These are phyloP conservation scores for Drosophila prostipennis DNA, from an alignment of 2,888 invertebrate genomes.

Conservation along the genomic window DNA sequence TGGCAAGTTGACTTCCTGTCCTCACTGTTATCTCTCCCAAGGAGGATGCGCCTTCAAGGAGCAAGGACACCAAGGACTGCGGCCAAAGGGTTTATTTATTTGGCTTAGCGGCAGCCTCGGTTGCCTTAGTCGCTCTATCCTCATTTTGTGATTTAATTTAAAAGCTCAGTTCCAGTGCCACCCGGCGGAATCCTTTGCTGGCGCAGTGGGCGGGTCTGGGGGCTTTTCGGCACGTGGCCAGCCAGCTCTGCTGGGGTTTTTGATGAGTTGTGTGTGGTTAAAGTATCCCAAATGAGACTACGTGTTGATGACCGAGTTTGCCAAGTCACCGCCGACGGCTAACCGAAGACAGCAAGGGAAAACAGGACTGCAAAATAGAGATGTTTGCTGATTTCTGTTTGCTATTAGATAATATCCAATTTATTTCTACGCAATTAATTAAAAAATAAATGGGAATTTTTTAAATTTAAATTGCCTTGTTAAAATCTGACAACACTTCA, in stretches of 20 bases:
- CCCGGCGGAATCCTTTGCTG: constrained; percentile 17
- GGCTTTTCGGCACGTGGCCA: constrained; percentile 43
- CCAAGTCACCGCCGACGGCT: constrained; percentile 30
- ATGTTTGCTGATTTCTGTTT: constrained; percentile 7
- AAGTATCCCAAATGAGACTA: constrained; percentile 70
- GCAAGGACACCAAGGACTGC: constrained; percentile 65
- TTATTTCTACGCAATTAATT: constrained; percentile 9
- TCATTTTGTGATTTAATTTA: constrained; percentile 77
- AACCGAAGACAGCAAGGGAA: constrained; percentile 4
- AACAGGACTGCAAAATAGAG: constrained; percentile 25
- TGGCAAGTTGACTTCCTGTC: constrained; percentile 75
- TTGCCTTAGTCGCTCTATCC: constrained; percentile 65
- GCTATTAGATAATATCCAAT: background rate
- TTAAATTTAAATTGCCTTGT: too few relatives aligned
- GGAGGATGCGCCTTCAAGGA: constrained; percentile 57
- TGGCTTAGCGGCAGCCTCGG: constrained; percentile 62
- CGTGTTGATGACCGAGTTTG: constrained; percentile 63
- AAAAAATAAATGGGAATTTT: background rate
- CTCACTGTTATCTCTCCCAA: constrained; percentile 66
- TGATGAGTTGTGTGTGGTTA: constrained; percentile 54
- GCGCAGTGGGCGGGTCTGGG: constrained; percentile 11
- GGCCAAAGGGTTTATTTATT: constrained; percentile 78
- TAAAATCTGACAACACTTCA: background rate
- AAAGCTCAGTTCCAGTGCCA: constrained; percentile 59
- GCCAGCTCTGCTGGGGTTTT: constrained; percentile 33